phyloP scores from a whole-genome alignment of 2,113 vertebrate genomes.

The Campylomormyrus numenius region DNA sequence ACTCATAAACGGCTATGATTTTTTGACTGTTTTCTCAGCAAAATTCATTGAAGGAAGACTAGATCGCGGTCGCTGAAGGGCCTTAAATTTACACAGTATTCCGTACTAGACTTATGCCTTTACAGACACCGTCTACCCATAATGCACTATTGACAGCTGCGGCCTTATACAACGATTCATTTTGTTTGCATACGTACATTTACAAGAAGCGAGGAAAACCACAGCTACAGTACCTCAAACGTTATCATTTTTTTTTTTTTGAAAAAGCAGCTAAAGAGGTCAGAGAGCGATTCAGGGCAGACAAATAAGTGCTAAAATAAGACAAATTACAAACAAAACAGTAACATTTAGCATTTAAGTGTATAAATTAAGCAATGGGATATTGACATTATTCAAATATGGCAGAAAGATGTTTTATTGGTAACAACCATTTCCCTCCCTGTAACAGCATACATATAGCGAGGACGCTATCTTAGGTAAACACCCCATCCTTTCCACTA shows the following conservation, averaged over 20 bases:
- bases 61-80: not conserved
- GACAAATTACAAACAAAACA: not conserved
- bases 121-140: not conserved
- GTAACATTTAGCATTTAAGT: not conserved
- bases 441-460: not conserved
- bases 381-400: not conserved
- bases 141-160: not conserved
- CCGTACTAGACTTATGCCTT: not conserved
- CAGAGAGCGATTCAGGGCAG: not conserved
- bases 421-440: not conserved
- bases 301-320: constrained; percentile 4
- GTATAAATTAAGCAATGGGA: not conserved
- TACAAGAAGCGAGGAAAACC: not conserved
- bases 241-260: not conserved
- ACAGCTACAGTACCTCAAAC: not conserved
- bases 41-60: constrained; percentile 7
- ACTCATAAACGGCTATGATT: not conserved
- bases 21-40: not conserved
- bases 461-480: not conserved
- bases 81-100: not conserved
- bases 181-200: not conserved
- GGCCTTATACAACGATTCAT: not conserved
- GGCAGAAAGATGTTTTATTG: not conserved
- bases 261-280: not conserved
- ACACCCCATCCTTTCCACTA: not conserved